A percentile compares a stretch with the other conserved stretches of the same genome.
phyloP scores from a whole-genome alignment of 2,888 invertebrate genomes.

The Athetis lepigone region DNA sequence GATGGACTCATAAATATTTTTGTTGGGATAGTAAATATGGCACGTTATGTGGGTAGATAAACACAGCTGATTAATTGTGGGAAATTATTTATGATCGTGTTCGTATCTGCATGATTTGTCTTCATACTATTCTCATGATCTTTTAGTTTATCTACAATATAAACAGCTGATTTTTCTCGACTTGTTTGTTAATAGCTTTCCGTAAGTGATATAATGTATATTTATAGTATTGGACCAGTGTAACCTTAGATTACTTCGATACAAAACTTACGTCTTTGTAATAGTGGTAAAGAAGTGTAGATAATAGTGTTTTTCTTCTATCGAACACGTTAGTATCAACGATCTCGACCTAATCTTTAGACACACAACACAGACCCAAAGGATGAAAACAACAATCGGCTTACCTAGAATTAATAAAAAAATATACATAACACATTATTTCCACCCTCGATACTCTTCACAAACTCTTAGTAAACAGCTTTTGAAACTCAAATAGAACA shows the following conservation, averaged over 20 bases:
- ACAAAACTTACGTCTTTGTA: too few relatives aligned
- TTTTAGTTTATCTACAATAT: background rate
- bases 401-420: background rate
- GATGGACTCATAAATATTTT: conserved; percentile 51
- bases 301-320: background rate
- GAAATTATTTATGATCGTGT: conserved; percentile 27
- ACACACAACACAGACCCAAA: background rate
- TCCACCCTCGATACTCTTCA: background rate
- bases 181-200: too few relatives aligned
- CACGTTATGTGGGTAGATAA: conserved; percentile 22
- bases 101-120: conserved; percentile 23
- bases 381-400: background rate
- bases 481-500: conserved; percentile 18
- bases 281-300: too few relatives aligned
- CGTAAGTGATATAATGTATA: too few relatives aligned
- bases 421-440: conserved; percentile 3
- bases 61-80: conserved; percentile 46
- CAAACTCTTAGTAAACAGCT: conserved; percentile 16
- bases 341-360: background rate
- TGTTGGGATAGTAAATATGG: conserved; percentile 40
- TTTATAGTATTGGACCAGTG: too few relatives aligned
- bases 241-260: too few relatives aligned
- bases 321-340: background rate
- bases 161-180: too few relatives aligned
- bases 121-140: conserved; percentile 20